Percentiles rank a stretch among this genome's conserved stretches.
Evolutionary conservation across 2,888 invertebrate genomes (phyloP).

Genomic region (Pachycephus smyrnensis): DNA sequence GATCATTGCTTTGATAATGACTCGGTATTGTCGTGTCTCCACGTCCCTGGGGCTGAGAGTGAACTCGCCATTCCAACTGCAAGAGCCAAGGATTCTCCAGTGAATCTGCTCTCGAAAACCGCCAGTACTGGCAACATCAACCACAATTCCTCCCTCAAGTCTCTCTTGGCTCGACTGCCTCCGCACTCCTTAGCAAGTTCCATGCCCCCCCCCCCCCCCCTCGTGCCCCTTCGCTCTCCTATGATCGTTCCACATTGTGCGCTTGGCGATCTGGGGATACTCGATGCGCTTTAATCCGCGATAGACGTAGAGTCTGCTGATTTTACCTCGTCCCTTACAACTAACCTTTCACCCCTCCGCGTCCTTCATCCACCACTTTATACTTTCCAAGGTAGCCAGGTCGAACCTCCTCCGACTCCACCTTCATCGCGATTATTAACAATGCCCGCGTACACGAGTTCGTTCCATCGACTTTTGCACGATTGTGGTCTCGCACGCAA

Average conservation of each 20-base stretch:
- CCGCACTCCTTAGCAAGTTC: background rate
- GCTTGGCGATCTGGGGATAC: constrained; percentile 7
- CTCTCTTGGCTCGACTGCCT: background rate
- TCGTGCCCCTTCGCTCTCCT: constrained; percentile 13
- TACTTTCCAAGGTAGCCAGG: background rate
- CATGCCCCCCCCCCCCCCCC: background rate
- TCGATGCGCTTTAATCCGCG: constrained; percentile 25
- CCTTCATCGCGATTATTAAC: constrained; percentile 4
- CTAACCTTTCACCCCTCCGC: constrained; percentile 5
- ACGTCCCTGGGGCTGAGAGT: background rate
- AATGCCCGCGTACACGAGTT: background rate
- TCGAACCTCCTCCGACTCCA: background rate
- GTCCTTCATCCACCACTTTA: constrained; percentile 17
- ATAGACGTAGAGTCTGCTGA: constrained; percentile 31
- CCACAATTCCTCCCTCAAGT: constrained; percentile 6
- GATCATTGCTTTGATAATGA: constrained; percentile 51
- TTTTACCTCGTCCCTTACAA: constrained; percentile 14
- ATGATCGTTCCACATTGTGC: constrained; percentile 32
- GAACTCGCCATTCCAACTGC: background rate
- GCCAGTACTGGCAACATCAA: constrained; percentile 12
- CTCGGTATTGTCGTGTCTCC: constrained; percentile 36
- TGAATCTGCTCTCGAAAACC: background rate
- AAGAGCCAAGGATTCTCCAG: constrained; percentile 7
- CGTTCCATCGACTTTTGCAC: constrained; percentile 9
- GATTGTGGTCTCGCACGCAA: constrained; percentile 8